phyloP scores from a whole-genome alignment of 2,113 vertebrate genomes.

The Myiagra hebetior region DNA sequence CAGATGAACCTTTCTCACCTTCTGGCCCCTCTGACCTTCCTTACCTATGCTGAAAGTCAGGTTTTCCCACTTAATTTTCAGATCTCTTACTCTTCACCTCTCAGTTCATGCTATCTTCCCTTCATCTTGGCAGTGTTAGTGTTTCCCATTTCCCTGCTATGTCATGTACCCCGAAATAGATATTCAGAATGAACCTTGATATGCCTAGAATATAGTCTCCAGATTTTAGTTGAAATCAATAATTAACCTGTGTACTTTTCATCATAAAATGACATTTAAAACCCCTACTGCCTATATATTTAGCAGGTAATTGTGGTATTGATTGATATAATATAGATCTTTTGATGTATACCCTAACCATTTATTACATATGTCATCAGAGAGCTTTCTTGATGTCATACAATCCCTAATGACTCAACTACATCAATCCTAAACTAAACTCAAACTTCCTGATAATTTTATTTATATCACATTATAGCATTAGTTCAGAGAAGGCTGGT shows the following conservation, averaged over 20 bases:
- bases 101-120: neutral
- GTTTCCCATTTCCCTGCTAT: neutral
- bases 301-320: neutral
- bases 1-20: neutral
- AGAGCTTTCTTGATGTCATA: neutral
- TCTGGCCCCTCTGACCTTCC: neutral
- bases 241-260: neutral
- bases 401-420: neutral
- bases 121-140: neutral
- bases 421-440: neutral
- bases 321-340: neutral
- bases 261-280: neutral
- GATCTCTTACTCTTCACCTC: neutral
- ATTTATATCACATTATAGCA: neutral
- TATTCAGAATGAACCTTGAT: neutral
- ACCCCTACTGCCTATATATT: neutral
- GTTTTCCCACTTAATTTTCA: neutral
- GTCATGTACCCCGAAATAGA: neutral
- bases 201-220: neutral
- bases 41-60: neutral
- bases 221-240: neutral
- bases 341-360: neutral
- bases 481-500: neutral
- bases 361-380: neutral
- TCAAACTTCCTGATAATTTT: neutral